Evolutionary conservation across 1,140 invertebrate genomes (phyloP).

Genomic region (Euwallacea similis): DNA sequence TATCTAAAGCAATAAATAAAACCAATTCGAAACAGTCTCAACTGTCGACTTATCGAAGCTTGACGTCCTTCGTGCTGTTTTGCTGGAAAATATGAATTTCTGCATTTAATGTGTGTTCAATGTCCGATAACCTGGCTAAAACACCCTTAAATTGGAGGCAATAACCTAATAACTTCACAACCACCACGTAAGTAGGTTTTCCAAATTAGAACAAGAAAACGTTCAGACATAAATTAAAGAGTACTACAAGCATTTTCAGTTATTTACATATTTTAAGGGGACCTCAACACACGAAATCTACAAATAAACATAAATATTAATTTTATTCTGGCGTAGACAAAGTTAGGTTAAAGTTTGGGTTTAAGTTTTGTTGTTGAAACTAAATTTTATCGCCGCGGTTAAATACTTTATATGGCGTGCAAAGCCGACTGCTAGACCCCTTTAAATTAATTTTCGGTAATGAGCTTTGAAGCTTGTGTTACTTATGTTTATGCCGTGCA

Average conservation of each 20-base stretch:
- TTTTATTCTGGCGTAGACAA: conserved; percentile 29
- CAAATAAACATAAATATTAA: conserved; percentile 41
- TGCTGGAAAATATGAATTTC: too few species aligned
- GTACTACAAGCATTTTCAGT: conserved; percentile 25
- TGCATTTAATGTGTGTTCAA: too few species aligned
- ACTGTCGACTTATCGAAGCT: too few species aligned
- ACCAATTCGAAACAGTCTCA: too few species aligned
- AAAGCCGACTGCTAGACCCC: not conserved
- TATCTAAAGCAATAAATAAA: too few species aligned
- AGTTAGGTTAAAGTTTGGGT: conserved; percentile 25
- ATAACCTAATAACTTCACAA: not conserved
- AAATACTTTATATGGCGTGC: conserved; percentile 15
- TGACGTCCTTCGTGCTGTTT: too few species aligned
- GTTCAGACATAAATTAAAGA: conserved; percentile 16
- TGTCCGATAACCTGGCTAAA: too few species aligned
- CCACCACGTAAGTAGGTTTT: conserved; percentile 18
- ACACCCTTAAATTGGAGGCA: not conserved
- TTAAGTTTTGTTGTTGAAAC: conserved; percentile 34
- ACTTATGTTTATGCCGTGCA: not conserved
- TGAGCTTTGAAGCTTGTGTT: not conserved
- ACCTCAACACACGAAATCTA: conserved; percentile 34
- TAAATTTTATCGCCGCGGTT: conserved; percentile 29
- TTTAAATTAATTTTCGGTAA: conserved; percentile 1
- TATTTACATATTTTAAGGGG: conserved; percentile 33
- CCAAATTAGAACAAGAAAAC: conserved; percentile 7